These are phyloP conservation scores for Hippocampus zosterae DNA, from an alignment of 2,113 vertebrate species.

Conservation along the genomic window DNA sequence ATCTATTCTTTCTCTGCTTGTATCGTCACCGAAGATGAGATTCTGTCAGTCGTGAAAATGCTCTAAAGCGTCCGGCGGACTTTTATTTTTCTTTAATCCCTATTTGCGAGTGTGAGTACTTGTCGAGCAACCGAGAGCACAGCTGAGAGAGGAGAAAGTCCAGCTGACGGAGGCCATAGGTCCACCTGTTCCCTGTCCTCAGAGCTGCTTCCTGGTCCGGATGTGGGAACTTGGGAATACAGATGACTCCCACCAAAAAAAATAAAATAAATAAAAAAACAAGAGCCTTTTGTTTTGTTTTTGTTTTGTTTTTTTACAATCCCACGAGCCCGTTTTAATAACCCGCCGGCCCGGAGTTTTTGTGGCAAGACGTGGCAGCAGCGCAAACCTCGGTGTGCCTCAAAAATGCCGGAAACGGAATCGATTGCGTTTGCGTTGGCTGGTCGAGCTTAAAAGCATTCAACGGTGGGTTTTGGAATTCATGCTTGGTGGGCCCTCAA, in stretches of 20 bases:
- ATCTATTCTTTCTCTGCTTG: too few relatives aligned
- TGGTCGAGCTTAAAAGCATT: conserved; percentile 21
- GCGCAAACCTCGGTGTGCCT: conserved; percentile 25
- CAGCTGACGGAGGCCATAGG: conserved; percentile 26
- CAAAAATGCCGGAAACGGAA: conserved; percentile 34
- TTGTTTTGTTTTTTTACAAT: neutral
- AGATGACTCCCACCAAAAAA: conserved; percentile 46
- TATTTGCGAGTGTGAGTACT: neutral
- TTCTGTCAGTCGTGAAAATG: too few relatives aligned
- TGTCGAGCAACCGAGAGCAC: neutral
- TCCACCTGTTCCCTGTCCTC: conserved; percentile 58
- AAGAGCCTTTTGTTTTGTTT: conserved; percentile 29
- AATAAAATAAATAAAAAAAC: conserved; percentile 46
- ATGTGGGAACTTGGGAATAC: conserved; percentile 58
- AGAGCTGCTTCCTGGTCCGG: conserved; percentile 49
- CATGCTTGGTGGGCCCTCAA: conserved; percentile 13
- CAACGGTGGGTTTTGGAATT: conserved; percentile 26
- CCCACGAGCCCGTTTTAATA: conserved; percentile 25
- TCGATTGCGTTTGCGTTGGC: conserved; percentile 31
- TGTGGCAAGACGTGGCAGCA: conserved; percentile 36
- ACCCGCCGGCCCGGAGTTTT: conserved; percentile 42
- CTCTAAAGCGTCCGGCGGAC: too few relatives aligned
- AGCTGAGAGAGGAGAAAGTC: neutral
- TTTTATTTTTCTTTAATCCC: too few relatives aligned
- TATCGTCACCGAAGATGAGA: too few relatives aligned